Conservation (phyloP, 2,113 vertebrate species). For the Lepus europaeus region DNA sequence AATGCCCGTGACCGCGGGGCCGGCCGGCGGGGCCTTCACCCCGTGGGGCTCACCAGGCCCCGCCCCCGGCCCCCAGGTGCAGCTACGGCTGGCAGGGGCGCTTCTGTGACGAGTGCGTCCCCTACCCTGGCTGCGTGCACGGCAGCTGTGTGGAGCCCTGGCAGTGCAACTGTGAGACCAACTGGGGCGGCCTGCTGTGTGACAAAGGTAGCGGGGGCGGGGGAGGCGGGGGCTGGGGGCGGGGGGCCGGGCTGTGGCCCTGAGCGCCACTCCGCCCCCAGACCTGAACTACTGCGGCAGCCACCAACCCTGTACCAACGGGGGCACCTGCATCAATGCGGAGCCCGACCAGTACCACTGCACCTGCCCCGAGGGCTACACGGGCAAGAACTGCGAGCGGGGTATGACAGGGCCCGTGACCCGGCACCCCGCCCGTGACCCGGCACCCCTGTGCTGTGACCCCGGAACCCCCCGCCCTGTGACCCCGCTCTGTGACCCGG, state of each 20-base stretch:
- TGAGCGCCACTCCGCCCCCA: constrained; percentile 77
- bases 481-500: too few relatives aligned
- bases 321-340: constrained; percentile 96
- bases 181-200: constrained; percentile 98
- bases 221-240: constrained; percentile 88
- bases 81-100: constrained; percentile 96
- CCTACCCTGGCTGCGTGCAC: constrained; percentile 96
- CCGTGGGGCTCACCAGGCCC: neutral
- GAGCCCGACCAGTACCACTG: constrained; percentile 96
- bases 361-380: constrained; percentile 95
- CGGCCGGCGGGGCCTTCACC: fast-evolving
- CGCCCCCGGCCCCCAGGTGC: constrained; percentile 89
- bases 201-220: constrained; percentile 92
- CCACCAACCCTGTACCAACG: constrained; percentile 95
- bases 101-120: constrained; percentile 95
- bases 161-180: constrained; percentile 97
- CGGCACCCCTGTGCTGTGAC: too few relatives aligned
- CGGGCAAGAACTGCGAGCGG: constrained; percentile 96
- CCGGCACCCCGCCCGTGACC: neutral
- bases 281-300: constrained; percentile 98
- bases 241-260: constrained; percentile 29
- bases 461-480: too few relatives aligned
- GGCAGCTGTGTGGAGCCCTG: constrained; percentile 95
- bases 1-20: neutral
- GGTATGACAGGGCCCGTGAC: constrained; percentile 83